Evolutionary conservation across 2,113 vertebrate genomes (phyloP).

Genomic region (Pantherophis guttatus): DNA sequence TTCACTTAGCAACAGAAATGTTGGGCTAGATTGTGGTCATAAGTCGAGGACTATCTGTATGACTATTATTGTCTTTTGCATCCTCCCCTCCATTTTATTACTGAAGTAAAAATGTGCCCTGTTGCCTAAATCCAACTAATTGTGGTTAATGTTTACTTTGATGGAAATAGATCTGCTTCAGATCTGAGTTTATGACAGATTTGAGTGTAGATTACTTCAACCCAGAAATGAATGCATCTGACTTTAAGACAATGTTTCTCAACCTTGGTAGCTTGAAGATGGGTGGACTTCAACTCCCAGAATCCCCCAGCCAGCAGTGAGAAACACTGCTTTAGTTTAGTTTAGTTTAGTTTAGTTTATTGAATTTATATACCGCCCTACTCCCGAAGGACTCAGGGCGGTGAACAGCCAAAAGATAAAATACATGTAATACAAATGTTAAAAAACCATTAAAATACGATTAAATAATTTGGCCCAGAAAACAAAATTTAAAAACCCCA

Average conservation of each 20-base stretch:
- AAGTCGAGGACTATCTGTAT: neutral
- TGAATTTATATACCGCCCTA: too few species aligned
- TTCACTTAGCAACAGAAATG: neutral
- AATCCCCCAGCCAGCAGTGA: too few species aligned
- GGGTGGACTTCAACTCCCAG: too few species aligned
- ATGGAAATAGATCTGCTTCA: neutral
- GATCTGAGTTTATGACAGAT: neutral
- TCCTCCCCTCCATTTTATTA: neutral
- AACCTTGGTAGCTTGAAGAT: too few species aligned
- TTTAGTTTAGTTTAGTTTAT: too few species aligned
- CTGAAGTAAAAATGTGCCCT: neutral
- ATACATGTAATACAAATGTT: too few species aligned
- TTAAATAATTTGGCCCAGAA: too few species aligned
- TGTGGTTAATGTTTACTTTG: neutral
- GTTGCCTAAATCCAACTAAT: neutral
- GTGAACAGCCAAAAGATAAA: too few species aligned
- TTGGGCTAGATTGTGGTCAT: neutral
- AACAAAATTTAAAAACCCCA: too few species aligned
- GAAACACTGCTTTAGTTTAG: too few species aligned
- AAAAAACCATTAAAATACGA: too few species aligned
- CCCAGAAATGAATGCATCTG: neutral
- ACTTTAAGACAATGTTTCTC: neutral
- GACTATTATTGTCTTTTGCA: neutral
- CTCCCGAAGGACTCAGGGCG: too few species aligned
- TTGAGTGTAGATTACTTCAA: neutral